A percentile compares a stretch with the other conserved stretches of the same genome.
These are phyloP conservation scores for Sphenodon punctatus DNA, from an alignment of 2,797 vertebrate species.

Conservation along the genomic window DNA sequence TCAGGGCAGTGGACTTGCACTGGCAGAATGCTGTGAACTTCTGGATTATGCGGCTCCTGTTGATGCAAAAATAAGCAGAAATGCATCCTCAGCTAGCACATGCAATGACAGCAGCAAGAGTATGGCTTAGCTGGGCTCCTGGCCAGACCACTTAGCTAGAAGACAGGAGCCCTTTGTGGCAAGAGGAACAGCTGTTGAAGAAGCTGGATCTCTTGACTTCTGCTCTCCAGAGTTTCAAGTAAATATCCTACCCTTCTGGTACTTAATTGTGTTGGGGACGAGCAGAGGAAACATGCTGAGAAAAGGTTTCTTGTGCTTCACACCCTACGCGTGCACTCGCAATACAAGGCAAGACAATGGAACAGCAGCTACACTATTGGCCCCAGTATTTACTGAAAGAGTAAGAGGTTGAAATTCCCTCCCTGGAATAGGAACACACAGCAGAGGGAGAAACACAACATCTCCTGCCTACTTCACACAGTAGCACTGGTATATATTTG, in stretches of 20 bases:
- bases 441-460: background rate
- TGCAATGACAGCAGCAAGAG: accelerated
- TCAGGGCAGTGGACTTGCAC: too few relatives aligned
- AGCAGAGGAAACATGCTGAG: too few relatives aligned
- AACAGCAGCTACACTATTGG: too few relatives aligned
- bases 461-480: background rate
- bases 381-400: too few relatives aligned
- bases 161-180: background rate
- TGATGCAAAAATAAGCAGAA: background rate
- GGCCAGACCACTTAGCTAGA: background rate
- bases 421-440: background rate
- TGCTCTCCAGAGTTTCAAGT: accelerated
- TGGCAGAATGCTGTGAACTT: too few relatives aligned
- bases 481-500: background rate
- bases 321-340: too few relatives aligned
- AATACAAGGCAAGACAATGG: too few relatives aligned
- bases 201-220: background rate
- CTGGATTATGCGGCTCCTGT: too few relatives aligned
- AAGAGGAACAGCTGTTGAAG: background rate
- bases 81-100: background rate
- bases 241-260: background rate
- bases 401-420: too few relatives aligned
- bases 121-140: background rate
- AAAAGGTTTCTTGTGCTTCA: too few relatives aligned
- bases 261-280: too few relatives aligned